Evolutionary conservation across 2,797 vertebrate species (phyloP).

Genomic region (Pantherophis vulpinus): DNA sequence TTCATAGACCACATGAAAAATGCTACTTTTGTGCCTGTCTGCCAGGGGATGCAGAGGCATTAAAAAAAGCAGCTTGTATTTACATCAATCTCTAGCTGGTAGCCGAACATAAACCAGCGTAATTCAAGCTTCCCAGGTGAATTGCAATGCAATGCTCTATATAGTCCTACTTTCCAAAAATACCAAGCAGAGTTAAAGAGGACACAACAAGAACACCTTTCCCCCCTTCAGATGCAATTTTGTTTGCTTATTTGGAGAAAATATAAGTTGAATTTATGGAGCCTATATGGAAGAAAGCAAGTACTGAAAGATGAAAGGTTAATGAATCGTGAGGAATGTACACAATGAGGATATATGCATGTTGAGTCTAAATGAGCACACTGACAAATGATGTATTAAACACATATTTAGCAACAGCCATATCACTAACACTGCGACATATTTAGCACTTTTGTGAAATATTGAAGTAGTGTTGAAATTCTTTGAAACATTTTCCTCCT

Average conservation of each 20-base stretch:
- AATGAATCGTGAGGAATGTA: not conserved
- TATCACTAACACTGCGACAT: not conserved
- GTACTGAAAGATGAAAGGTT: not conserved
- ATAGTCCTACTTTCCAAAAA: not conserved
- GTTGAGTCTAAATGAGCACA: not conserved
- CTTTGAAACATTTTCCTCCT: not conserved
- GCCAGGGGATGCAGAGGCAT: not conserved
- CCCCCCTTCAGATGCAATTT: not conserved
- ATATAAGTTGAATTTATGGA: not conserved
- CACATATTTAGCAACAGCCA: not conserved
- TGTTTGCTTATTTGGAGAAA: not conserved
- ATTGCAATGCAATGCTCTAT: not conserved
- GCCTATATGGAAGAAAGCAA: not conserved
- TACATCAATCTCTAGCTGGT: not conserved
- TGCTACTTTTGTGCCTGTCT: not conserved
- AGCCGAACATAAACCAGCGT: not conserved
- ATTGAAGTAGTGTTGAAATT: not conserved
- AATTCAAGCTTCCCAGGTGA: not conserved
- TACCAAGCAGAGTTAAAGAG: not conserved
- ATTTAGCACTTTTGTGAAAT: not conserved
- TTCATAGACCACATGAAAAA: accelerated
- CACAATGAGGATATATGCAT: not conserved
- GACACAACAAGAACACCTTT: not conserved
- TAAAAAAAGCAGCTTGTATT: not conserved
- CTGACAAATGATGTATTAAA: not conserved